phyloP scores from a whole-genome alignment of 1,140 invertebrate species.

The Zophobas morio region DNA sequence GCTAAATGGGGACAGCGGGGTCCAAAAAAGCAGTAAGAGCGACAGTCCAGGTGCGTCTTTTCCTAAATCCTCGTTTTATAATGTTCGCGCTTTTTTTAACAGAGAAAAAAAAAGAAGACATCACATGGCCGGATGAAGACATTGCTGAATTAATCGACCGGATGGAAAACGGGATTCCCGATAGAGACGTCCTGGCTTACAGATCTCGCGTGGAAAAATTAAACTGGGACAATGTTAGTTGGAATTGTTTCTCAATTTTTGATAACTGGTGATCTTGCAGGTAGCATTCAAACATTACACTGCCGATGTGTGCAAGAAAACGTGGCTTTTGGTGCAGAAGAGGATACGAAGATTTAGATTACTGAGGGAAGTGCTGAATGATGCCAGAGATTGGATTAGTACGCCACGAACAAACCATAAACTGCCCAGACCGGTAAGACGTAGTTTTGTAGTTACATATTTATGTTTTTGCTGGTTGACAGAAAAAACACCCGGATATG shows the following conservation, averaged over 20 bases:
- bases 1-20: neutral
- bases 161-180: conserved; percentile 61
- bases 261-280: conserved; percentile 59
- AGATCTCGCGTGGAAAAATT: conserved; percentile 59
- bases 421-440: conserved; percentile 13
- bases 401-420: conserved; percentile 67
- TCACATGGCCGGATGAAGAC: conserved; percentile 60
- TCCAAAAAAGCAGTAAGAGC: conserved; percentile 16
- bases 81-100: conserved; percentile 8
- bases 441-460: neutral
- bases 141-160: conserved; percentile 59
- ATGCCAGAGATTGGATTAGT: conserved; percentile 69
- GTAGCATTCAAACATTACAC: conserved; percentile 67
- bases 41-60: neutral
- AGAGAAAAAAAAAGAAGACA: conserved; percentile 47
- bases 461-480: conserved; percentile 32
- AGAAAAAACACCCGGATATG: conserved; percentile 69
- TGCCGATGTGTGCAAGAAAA: conserved; percentile 67
- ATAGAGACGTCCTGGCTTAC: conserved; percentile 60
- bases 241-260: conserved; percentile 34
- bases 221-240: conserved; percentile 63
- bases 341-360: conserved; percentile 68
- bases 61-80: neutral
- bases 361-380: conserved; percentile 68
- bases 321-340: conserved; percentile 67